Conservation (phyloP, 2,888 invertebrate genomes). For the Fragum fragum region DNA sequence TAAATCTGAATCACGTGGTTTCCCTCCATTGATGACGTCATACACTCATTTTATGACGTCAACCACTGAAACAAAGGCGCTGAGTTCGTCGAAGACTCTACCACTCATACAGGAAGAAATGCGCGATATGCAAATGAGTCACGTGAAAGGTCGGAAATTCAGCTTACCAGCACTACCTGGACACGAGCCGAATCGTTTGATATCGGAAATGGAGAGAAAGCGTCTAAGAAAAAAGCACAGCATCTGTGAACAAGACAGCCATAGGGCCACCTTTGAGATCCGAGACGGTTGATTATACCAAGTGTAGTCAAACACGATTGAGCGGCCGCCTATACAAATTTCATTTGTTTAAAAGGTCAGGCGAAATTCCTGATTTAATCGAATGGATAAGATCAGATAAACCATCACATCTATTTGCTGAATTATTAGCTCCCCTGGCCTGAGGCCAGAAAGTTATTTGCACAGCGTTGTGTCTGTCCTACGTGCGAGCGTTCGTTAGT, state of each 20-base stretch:
- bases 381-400: no score
- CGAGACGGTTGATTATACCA: background rate
- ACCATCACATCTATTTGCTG: no score
- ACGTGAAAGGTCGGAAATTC: background rate
- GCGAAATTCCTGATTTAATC: no score
- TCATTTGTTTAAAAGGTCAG: no score
- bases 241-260: background rate
- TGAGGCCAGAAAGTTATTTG: no score
- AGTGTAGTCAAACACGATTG: no score
- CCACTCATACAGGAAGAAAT: constrained; percentile 17
- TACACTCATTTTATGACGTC: constrained; percentile 27
- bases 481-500: no score
- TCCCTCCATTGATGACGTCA: constrained; percentile 30
- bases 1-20: constrained; percentile 17
- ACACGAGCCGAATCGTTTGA: background rate
- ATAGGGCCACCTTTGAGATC: background rate
- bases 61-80: constrained; percentile 22
- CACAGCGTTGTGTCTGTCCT: no score
- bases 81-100: constrained; percentile 2
- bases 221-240: constrained; percentile 2
- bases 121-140: constrained; percentile 8
- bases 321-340: no score
- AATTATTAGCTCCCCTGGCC: no score
- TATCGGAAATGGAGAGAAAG: background rate
- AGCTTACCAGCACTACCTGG: constrained; percentile 22